Evolutionary conservation across 2,113 vertebrate genomes (phyloP), one percentile per base, ranked within the genome.

Genomic region (Entosphenus tridentatus): DNA sequence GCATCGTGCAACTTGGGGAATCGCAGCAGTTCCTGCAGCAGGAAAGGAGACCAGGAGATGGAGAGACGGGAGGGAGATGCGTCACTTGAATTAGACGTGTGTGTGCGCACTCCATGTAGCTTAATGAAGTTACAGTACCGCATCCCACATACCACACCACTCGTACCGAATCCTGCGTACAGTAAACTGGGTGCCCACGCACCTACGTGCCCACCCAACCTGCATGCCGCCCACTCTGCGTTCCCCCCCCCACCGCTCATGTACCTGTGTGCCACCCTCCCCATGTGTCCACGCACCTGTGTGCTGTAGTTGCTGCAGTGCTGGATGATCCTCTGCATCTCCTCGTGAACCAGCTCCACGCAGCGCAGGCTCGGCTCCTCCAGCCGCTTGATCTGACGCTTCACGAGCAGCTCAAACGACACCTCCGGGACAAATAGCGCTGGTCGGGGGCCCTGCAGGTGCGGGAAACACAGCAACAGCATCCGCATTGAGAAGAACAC

Each of bases 281-380:
- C 21, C 18, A 9, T 58, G 14, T 57, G 69, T 55, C 21, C 16
- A 10, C 13, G 70, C 74, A 96, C 91, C 86, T 97, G 93, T 6
- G 93, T 97, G 72, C 91, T 97, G 76, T 95, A 98, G 77, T 89
- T 96, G 76, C 89, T 95, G 79, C 92, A 96, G 55, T 98, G 93
- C 73, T 98, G 93, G 74, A 96, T 98, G 73, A 96, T 96, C 76
- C 92, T 82, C 74, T 98, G 92, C 92, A 96, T 96, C 79, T 98
- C 93, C 74, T 98, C 93, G 2, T 98, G 93, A 69, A 98, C 93
- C 57, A 98, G 80, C 74, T 98, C 93, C 74, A 98, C 93, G 54
- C 92, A 98, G 67, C 93, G 87, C 70, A 98, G 80, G 71, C 92
- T 98, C 3, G 92, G 92, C 62, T 98, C 93, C 76, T 98, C 92